Percentiles rank a stretch among this genome's conserved stretches.
Conservation (phyloP, 2,888 invertebrate genomes). For the Dryococelus australis region DNA sequence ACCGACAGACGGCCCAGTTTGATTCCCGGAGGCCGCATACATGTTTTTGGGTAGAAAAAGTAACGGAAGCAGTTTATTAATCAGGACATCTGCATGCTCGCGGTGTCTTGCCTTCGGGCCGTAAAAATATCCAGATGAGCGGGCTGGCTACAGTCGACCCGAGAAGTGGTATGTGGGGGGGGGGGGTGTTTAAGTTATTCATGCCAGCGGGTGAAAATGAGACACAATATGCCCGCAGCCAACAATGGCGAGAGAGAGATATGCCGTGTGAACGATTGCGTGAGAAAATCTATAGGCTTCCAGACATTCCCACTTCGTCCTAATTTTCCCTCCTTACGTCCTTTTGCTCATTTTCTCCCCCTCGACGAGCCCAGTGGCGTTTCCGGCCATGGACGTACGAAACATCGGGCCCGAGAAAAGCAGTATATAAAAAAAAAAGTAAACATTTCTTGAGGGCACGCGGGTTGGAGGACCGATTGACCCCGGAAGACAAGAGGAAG, state of each 20-base stretch:
- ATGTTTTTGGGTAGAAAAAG: background rate
- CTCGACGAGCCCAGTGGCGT: no score
- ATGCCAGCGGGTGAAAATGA: background rate
- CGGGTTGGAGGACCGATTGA: background rate
- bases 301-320: background rate
- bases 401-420: no score
- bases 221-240: background rate
- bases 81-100: background rate
- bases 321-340: background rate
- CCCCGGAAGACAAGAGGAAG: background rate
- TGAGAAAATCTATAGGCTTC: background rate
- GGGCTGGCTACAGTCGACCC: background rate
- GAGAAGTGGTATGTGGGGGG: no score
- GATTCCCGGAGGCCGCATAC: no score
- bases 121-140: background rate
- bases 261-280: background rate
- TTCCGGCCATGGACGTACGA: no score
- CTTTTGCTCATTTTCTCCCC: background rate
- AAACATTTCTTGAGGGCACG: background rate
- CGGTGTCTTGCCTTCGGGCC: background rate
- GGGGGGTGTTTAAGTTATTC: no score
- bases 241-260: background rate
- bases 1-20: no score
- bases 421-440: background rate
- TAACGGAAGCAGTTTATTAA: background rate